Percentiles rank a stretch among this genome's conserved stretches.
These are phyloP conservation scores for Clunio marinus DNA, from an alignment of 2,888 invertebrate genomes.

Conservation along the genomic window DNA sequence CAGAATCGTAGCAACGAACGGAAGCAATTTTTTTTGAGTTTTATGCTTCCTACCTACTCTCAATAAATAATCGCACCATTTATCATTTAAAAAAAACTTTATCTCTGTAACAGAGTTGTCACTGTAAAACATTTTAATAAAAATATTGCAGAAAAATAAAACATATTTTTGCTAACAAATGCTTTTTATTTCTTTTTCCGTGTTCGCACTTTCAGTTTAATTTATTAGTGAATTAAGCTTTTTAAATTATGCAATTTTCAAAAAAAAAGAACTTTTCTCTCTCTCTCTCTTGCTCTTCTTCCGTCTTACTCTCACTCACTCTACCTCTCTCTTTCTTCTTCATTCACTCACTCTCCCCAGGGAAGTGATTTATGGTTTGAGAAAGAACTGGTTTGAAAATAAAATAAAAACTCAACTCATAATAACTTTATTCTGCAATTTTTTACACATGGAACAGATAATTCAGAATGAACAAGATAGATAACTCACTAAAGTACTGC, in stretches of 20 bases:
- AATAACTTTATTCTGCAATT: constrained; percentile 36
- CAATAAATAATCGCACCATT: constrained; percentile 4
- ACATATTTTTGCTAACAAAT: constrained; percentile 38
- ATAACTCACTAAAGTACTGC: constrained; percentile 37
- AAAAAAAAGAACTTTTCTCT: neutral
- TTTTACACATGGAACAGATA: constrained; percentile 37
- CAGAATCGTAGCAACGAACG: neutral
- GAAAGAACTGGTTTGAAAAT: no score
- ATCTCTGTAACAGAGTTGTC: constrained; percentile 25
- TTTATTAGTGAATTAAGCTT: constrained; percentile 36
- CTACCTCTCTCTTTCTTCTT: no score
- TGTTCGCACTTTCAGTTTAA: constrained; percentile 12
- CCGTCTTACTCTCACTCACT: neutral
- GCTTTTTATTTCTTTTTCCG: constrained; percentile 32
- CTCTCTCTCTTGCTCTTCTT: no score
- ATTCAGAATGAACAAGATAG: constrained; percentile 24
- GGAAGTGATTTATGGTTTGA: constrained; percentile 29
- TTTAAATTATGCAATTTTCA: constrained; percentile 15
- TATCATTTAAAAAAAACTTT: neutral
- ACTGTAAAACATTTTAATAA: constrained; percentile 23
- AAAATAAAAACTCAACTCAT: constrained; percentile 38
- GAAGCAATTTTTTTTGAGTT: no score
- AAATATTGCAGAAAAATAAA: constrained; percentile 3
- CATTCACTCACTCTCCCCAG: neutral
- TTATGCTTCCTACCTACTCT: neutral